Conservation (phyloP, 2,888 invertebrate species). For the Stenoptilia bipunctidactyla region DNA sequence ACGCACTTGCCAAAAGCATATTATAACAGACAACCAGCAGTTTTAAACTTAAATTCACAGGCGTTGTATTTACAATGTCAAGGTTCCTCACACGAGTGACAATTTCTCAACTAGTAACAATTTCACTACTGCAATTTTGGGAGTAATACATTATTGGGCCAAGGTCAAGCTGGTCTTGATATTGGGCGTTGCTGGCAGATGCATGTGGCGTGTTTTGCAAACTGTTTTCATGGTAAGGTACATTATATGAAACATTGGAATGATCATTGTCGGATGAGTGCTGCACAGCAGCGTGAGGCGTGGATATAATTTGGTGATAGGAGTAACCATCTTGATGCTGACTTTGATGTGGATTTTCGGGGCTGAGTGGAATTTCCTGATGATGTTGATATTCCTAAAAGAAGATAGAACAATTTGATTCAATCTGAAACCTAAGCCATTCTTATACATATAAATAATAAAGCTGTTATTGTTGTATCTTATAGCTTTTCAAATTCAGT, state of each 20-base stretch:
- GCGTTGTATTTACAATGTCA: too few species aligned
- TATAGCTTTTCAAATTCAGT: neutral
- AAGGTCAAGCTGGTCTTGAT: conserved; percentile 20
- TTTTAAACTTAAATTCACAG: too few species aligned
- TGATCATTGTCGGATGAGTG: neutral
- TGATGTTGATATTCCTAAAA: neutral
- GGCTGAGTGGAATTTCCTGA: neutral
- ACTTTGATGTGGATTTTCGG: neutral
- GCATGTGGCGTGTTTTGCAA: too few species aligned
- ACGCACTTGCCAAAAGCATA: too few species aligned
- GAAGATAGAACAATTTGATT: too few species aligned
- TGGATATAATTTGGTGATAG: neutral
- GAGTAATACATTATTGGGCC: conserved; percentile 32
- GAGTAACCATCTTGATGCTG: neutral
- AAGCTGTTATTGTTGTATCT: neutral
- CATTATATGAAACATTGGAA: neutral
- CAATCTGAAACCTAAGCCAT: too few species aligned
- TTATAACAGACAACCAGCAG: too few species aligned
- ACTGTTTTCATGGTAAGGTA: too few species aligned
- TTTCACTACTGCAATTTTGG: conserved; percentile 28
- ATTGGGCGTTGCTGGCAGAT: neutral
- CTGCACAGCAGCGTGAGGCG: neutral
- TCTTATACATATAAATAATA: neutral
- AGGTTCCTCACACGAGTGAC: too few species aligned
- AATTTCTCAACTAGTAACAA: conserved; percentile 43